These are phyloP conservation scores for Chorisops tibialis DNA, from an alignment of 2,888 invertebrate species.

Conservation along the genomic window DNA sequence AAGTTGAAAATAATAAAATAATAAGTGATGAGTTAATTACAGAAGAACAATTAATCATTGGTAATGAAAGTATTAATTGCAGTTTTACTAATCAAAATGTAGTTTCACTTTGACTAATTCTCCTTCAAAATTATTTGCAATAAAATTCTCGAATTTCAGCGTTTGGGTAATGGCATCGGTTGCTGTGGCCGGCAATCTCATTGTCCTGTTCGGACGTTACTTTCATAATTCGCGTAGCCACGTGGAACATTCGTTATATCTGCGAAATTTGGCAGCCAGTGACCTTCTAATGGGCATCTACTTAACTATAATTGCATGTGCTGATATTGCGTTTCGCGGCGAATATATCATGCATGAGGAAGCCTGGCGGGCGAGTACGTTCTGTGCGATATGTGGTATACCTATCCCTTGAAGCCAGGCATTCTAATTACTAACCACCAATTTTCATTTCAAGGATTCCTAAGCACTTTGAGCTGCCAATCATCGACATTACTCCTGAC, in stretches of 20 bases:
- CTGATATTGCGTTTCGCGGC: conserved; percentile 56
- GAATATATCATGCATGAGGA: conserved; percentile 58
- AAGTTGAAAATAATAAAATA: too few species aligned
- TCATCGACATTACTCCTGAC: conserved; percentile 60
- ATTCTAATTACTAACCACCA: not conserved
- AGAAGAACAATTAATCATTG: too few species aligned
- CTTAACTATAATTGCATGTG: conserved; percentile 58
- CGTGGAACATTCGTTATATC: conserved; percentile 60
- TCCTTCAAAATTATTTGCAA: too few species aligned
- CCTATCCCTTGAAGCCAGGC: not conserved
- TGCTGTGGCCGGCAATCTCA: conserved; percentile 58
- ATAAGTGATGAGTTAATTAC: too few species aligned
- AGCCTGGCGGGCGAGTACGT: conserved; percentile 57
- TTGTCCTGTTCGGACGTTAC: conserved; percentile 57
- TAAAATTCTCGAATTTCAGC: conserved; percentile 44
- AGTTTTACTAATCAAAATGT: too few species aligned
- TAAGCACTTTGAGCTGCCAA: conserved; percentile 61
- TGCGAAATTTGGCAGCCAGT: conserved; percentile 60
- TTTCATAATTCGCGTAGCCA: conserved; percentile 56
- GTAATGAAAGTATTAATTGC: too few species aligned
- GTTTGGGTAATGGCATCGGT: conserved; percentile 62
- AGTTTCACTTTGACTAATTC: too few species aligned
- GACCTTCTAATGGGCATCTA: conserved; percentile 64
- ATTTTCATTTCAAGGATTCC: conserved; percentile 51
- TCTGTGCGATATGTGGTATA: conserved; percentile 58